Evolutionary conservation across 2,888 invertebrate species (phyloP), one percentile per base, ranked within the genome.

Genomic region (Drosophila greeni): DNA sequence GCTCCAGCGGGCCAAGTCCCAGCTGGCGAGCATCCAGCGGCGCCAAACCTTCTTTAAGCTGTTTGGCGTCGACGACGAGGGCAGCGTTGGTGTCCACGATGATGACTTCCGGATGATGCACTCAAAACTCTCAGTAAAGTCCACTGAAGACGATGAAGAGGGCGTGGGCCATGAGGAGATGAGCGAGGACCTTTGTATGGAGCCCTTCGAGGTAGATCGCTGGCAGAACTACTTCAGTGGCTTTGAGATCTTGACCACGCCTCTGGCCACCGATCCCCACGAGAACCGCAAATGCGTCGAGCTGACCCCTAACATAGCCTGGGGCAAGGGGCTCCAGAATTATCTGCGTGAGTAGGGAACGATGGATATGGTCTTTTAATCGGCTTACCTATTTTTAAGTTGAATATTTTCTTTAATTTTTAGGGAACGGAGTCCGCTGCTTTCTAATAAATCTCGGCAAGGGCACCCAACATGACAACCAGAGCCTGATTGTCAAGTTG

Each of bases 151-250:
- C 8, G 16, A 16, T 3, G 12, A 7, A 1, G 51, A 48, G 12
- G 57, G 43, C 3, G 2, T 45, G 11, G 16, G n/a, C 8, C 42
- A 24, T 0, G 83, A 76, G 47, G 76, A 67, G 9, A 20, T 71
- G 12, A 67, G 62, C 36, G 72, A 74, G 43, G 82, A 79, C n/a
- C 18, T 36, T 2, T 79, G 71, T 20, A 16, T 42, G 36, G 2
- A 62, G 29, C 36, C 66, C 0, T 82, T 79, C n/a, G 72, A 72
- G 3, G 75, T 73, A 31, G 75, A 84, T 40, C 82, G 70, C 14
- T 86, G 87, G 87, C 77, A 81, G 29, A 85, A 80, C 5, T 82
- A 42, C 39, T 86, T 86, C 14, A 53, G 49, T 0, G 87, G 84
- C 6, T 86, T 72, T 39, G 62, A 85, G 31, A 80, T 86, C 6